Evolutionary conservation across 2,797 vertebrate species (phyloP).

Genomic region (Sebastes hubbsi): DNA sequence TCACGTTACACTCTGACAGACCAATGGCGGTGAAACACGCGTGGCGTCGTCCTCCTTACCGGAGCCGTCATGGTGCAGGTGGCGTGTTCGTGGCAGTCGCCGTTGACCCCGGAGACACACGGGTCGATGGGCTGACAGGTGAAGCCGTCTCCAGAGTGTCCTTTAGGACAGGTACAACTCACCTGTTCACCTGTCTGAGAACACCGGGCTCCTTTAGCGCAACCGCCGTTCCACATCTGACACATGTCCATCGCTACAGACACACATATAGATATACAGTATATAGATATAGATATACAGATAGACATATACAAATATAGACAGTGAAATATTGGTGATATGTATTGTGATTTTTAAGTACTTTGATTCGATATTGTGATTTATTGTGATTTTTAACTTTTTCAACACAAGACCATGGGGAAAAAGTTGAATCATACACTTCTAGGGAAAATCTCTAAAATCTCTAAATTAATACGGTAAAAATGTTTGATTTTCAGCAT

Average conservation of each 20-base stretch:
- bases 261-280: neutral
- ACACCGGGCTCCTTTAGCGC: slow-evolving; percentile 85
- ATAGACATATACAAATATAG: neutral
- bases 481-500: too few species aligned
- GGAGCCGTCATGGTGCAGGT: slow-evolving; percentile 88
- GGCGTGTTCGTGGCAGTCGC: slow-evolving; percentile 92
- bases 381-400: too few species aligned
- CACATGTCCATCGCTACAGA: slow-evolving; percentile 86
- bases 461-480: too few species aligned
- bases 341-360: too few species aligned
- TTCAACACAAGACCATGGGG: too few species aligned
- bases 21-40: neutral
- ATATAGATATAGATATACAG: too few species aligned
- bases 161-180: slow-evolving; percentile 87
- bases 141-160: slow-evolving; percentile 88
- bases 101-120: slow-evolving; percentile 85
- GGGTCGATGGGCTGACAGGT: slow-evolving; percentile 86
- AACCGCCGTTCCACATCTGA: slow-evolving; percentile 88
- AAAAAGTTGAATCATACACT: too few species aligned
- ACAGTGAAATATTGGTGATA: neutral
- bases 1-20: neutral
- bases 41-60: slow-evolving; percentile 82
- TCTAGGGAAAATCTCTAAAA: too few species aligned
- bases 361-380: too few species aligned
- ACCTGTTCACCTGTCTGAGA: slow-evolving; percentile 83